Evolutionary conservation across 2,888 invertebrate species (phyloP).

Genomic region (Balanococcus diminutus): DNA sequence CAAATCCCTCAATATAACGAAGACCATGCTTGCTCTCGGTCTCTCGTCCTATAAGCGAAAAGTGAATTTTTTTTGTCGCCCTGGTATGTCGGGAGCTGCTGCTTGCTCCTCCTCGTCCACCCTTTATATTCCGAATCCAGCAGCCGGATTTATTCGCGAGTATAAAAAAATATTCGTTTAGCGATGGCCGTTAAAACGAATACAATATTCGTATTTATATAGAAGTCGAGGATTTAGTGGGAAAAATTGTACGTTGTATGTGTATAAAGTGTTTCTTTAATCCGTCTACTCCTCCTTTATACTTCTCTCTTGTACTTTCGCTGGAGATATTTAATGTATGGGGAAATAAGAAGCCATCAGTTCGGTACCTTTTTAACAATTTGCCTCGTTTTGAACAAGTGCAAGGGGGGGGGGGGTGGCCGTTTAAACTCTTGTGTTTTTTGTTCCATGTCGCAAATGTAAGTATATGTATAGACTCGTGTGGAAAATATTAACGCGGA

Average conservation of each 20-base stretch:
- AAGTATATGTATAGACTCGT: background rate
- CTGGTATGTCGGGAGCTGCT: background rate
- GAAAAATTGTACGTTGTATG: background rate
- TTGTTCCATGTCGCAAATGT: background rate
- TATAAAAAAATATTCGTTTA: constrained; percentile 30
- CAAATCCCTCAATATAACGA: constrained; percentile 36
- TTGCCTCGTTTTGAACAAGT: background rate
- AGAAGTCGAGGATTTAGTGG: background rate
- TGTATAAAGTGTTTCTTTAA: background rate
- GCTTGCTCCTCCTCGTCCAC: background rate
- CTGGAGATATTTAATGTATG: background rate
- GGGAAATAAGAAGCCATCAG: background rate
- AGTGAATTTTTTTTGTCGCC: constrained; percentile 2
- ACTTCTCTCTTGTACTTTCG: background rate
- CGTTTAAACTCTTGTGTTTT: background rate
- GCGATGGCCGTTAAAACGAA: constrained; percentile 19
- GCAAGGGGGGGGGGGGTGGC: background rate
- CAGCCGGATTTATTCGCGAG: background rate
- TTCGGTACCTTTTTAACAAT: background rate
- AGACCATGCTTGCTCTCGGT: background rate
- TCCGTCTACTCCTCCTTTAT: background rate
- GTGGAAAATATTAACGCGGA: background rate
- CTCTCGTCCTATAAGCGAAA: background rate
- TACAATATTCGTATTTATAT: background rate
- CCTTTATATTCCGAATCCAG: background rate